Conservation (phyloP, 2,888 invertebrate species). For the Scaptomyza caliginosa region DNA sequence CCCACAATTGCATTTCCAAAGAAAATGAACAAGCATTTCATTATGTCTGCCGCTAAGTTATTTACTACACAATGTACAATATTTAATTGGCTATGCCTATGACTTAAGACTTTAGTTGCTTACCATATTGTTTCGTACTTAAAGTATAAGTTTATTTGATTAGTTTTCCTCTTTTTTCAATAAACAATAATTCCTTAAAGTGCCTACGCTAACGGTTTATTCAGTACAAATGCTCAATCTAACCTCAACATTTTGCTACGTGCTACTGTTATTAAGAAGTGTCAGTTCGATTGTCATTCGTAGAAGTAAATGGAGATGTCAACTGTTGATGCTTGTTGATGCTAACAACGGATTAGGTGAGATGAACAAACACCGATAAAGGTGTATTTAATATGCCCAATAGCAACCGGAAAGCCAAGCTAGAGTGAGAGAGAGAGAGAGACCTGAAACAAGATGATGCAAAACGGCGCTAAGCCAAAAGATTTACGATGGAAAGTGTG, state of each 20-base stretch:
- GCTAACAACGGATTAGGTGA: constrained; percentile 51
- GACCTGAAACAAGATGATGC: constrained; percentile 60
- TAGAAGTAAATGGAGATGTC: constrained; percentile 73
- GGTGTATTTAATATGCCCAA: constrained; percentile 60
- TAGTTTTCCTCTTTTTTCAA: not conserved
- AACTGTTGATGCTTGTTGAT: constrained; percentile 41
- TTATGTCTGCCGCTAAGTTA: not conserved
- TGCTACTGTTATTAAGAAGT: constrained; percentile 43
- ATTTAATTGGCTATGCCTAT: constrained; percentile 6
- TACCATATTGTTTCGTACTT: too few species aligned
- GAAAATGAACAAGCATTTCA: constrained; percentile 19
- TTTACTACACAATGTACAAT: not conserved
- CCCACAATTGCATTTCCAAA: constrained; percentile 44
- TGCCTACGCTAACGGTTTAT: constrained; percentile 27
- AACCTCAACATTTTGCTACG: constrained; percentile 20
- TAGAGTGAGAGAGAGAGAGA: not conserved
- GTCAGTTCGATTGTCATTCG: constrained; percentile 53
- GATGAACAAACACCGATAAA: constrained; percentile 70
- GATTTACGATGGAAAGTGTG: constrained; percentile 80
- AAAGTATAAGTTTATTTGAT: too few species aligned
- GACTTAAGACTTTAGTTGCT: not conserved
- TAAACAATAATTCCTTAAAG: constrained; percentile 9
- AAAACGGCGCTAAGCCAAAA: constrained; percentile 64
- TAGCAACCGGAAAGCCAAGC: constrained; percentile 22
- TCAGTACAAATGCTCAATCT: constrained; percentile 14